phyloP scores from a whole-genome alignment of 2,797 vertebrate species.

The Diplodus puntazzo region DNA sequence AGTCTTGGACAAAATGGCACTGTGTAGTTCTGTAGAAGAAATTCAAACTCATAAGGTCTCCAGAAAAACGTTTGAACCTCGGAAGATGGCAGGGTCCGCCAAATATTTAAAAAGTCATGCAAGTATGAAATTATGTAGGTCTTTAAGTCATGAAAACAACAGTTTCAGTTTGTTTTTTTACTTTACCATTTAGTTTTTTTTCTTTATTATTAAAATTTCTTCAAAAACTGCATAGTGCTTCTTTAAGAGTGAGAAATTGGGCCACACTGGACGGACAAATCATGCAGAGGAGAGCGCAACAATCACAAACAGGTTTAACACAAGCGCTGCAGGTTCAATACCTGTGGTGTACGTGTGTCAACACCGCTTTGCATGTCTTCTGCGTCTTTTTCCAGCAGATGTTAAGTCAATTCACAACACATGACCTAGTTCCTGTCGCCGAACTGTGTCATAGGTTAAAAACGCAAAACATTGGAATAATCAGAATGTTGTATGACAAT shows the following conservation, averaged over 20 bases:
- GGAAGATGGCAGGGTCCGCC: too few species aligned
- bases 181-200: too few species aligned
- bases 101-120: too few species aligned
- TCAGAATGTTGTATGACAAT: not conserved
- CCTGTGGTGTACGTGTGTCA: constrained; percentile 5
- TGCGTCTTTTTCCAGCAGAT: constrained; percentile 14
- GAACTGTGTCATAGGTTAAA: constrained; percentile 54
- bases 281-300: constrained; percentile 2
- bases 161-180: too few species aligned
- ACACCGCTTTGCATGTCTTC: constrained; percentile 26
- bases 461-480: not conserved
- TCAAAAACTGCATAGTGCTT: too few species aligned
- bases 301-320: constrained; percentile 44
- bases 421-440: constrained; percentile 49
- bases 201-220: too few species aligned
- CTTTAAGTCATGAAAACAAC: too few species aligned
- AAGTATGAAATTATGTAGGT: too few species aligned
- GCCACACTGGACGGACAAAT: not conserved
- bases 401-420: not conserved
- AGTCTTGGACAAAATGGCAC: constrained; percentile 6
- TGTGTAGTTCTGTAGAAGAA: too few species aligned
- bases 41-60: too few species aligned
- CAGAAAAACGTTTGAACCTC: too few species aligned
- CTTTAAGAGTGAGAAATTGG: constrained; percentile 31
- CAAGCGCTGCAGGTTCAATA: constrained; percentile 33